Conservation (phyloP, 2,113 vertebrate genomes). For the Chelonoidis abingdonii region DNA sequence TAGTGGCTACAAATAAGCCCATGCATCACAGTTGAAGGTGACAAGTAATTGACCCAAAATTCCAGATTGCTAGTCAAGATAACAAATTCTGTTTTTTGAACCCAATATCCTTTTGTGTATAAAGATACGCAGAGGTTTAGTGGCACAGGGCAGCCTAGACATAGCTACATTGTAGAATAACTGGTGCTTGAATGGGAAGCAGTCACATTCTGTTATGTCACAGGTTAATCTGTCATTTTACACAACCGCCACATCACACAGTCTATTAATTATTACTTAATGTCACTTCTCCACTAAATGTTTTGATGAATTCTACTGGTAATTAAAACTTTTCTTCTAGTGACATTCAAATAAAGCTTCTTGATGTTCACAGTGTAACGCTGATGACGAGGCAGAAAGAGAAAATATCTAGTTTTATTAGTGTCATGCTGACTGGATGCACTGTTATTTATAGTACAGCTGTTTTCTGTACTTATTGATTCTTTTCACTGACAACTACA, state of each 20-base stretch:
- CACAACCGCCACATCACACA: neutral
- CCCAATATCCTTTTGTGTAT: neutral
- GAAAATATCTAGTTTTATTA: neutral
- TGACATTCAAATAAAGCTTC: constrained; percentile 20
- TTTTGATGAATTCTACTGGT: constrained; percentile 36
- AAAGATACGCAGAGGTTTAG: neutral
- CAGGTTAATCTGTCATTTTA: constrained; percentile 44
- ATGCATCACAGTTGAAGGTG: neutral
- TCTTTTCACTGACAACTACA: constrained; percentile 5
- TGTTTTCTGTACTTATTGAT: neutral
- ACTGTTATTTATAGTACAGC: neutral
- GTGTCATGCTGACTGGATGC: neutral
- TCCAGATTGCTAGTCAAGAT: neutral
- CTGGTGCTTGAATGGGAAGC: neutral
- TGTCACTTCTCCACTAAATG: constrained; percentile 2
- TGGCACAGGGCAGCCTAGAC: neutral
- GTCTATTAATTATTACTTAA: constrained; percentile 60
- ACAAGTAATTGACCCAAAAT: fast-evolving
- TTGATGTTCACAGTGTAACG: neutral
- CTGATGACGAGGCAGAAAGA: neutral
- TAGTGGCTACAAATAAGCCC: neutral
- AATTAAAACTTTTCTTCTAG: neutral
- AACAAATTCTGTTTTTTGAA: neutral
- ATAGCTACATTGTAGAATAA: fast-evolving
- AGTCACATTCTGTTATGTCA: neutral